Evolutionary conservation across 2,888 invertebrate genomes (phyloP).

Genomic region (Trypoxylon attenuatum): DNA sequence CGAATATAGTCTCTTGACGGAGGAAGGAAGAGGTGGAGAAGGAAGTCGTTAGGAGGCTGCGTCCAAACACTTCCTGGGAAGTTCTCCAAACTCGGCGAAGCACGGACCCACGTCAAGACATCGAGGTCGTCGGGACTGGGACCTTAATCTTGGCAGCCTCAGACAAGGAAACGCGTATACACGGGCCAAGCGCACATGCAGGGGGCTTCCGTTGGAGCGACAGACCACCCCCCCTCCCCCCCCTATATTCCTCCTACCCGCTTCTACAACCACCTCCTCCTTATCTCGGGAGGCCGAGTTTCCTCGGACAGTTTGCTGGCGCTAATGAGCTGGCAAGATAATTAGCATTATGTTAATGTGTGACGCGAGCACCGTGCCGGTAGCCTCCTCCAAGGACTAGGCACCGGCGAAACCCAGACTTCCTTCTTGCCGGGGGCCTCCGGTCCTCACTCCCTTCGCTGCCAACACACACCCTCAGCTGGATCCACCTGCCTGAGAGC

Average conservation of each 20-base stretch:
- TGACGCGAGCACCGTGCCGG: conserved; percentile 59
- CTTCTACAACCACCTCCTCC: conserved; percentile 57
- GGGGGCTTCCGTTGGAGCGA: conserved; percentile 43
- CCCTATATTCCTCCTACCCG: conserved; percentile 13
- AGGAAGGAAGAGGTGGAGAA: conserved; percentile 44
- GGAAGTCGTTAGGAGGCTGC: conserved; percentile 9
- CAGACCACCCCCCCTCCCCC: conserved; percentile 43
- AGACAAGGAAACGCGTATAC: conserved; percentile 34
- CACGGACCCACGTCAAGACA: conserved; percentile 59
- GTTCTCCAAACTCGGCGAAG: conserved; percentile 52
- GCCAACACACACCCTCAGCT: conserved; percentile 4
- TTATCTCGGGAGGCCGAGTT: conserved; percentile 72
- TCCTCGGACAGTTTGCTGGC: conserved; percentile 73
- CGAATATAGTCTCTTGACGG: conserved; percentile 27
- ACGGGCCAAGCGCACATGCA: no score
- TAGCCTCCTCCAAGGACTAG: conserved; percentile 47
- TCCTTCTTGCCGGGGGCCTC: conserved; percentile 15
- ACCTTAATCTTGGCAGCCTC: conserved; percentile 56
- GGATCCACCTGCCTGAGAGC: conserved; percentile 5
- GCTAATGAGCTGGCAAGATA: conserved; percentile 74
- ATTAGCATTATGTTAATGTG: conserved; percentile 74
- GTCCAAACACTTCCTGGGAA: conserved; percentile 55
- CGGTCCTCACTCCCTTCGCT: conserved; percentile 22
- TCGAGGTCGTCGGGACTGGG: conserved; percentile 45
- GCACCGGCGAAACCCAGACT: conserved; percentile 57